These are phyloP conservation scores for Chalcosyrphus nemorum DNA, from an alignment of 2,888 invertebrate genomes.

Conservation along the genomic window DNA sequence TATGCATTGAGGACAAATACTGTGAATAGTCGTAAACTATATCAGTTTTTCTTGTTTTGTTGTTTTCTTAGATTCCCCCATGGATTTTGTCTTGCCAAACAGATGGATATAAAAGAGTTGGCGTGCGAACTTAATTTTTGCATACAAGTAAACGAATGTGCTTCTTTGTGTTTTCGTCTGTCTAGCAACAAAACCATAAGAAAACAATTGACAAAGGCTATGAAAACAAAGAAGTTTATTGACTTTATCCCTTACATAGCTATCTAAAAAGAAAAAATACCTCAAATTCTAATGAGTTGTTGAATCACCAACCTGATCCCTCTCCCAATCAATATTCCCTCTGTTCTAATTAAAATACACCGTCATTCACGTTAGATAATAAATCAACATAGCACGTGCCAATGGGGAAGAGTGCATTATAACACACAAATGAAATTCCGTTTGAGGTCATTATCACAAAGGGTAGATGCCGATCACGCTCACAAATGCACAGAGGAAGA, in stretches of 20 bases:
- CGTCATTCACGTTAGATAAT: constrained; percentile 44
- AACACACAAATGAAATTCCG: constrained; percentile 45
- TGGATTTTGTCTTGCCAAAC: not conserved
- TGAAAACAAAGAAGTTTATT: constrained; percentile 12
- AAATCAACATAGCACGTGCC: constrained; percentile 56
- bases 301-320: not conserved
- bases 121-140: constrained; percentile 27
- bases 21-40: constrained; percentile 33
- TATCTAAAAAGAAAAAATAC: no score
- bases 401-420: not conserved
- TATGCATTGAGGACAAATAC: constrained; percentile 53
- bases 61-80: not conserved
- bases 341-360: constrained; percentile 22
- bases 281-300: constrained; percentile 9
- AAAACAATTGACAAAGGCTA: not conserved
- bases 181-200: not conserved
- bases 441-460: constrained; percentile 72
- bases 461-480: constrained; percentile 47
- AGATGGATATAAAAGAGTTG: constrained; percentile 55
- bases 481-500: not conserved
- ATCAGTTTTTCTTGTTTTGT: constrained; percentile 4
- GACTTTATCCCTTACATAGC: constrained; percentile 18
- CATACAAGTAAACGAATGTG: not conserved
- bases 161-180: not conserved
- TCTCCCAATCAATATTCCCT: not conserved